Percentiles rank a stretch among this genome's conserved stretches.
phyloP scores from a whole-genome alignment of 2,113 vertebrate species.

The Callospermophilus lateralis region DNA sequence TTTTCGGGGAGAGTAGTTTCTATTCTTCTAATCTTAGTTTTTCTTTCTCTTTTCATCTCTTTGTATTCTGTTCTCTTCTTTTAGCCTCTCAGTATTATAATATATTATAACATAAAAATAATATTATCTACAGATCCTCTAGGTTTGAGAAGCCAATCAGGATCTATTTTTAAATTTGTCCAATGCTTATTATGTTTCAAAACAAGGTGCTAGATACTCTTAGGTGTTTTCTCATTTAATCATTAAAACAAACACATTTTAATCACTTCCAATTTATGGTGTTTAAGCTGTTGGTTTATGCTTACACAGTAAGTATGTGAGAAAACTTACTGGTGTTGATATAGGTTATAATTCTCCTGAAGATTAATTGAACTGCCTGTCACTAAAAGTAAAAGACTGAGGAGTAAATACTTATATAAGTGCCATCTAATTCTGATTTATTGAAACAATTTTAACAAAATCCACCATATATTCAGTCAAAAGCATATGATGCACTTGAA shows the following conservation, averaged over 20 bases:
- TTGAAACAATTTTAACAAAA: background rate
- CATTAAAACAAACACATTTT: background rate
- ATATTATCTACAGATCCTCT: background rate
- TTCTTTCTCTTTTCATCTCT: background rate
- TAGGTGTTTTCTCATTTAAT: background rate
- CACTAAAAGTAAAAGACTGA: background rate
- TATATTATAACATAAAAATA: background rate
- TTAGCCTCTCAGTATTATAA: background rate
- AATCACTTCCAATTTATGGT: background rate
- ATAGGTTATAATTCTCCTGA: background rate
- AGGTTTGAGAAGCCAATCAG: too few relatives aligned
- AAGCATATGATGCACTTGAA: background rate
- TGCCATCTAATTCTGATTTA: background rate
- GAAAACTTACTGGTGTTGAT: background rate
- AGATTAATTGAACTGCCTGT: background rate
- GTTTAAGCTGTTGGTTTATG: background rate
- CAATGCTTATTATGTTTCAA: background rate
- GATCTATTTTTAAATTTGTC: background rate
- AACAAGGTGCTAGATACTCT: background rate
- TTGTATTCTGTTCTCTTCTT: background rate
- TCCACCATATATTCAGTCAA: background rate
- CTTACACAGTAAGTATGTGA: background rate
- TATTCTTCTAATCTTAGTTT: background rate
- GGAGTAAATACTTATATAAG: background rate
- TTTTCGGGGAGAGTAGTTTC: accelerated